Evolutionary conservation across 2,888 invertebrate species (phyloP).

Genomic region (Caenorhabditis drosophilae): DNA sequence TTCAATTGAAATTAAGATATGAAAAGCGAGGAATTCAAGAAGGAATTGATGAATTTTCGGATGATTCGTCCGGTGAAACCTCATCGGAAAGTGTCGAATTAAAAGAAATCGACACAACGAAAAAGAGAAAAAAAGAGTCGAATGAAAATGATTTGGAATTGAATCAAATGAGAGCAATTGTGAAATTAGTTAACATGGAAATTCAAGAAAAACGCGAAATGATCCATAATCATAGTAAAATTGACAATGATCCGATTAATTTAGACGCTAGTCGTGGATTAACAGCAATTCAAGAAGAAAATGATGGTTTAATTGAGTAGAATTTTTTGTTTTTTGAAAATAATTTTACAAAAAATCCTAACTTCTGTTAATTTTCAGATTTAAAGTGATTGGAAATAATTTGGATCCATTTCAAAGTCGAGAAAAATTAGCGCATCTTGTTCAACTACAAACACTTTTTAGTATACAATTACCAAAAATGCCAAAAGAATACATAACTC

Average conservation of each 20-base stretch:
- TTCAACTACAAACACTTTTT: slow-evolving; percentile 71
- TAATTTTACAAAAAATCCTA: no score
- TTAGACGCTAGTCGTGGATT: slow-evolving; percentile 19
- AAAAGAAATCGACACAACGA: no score
- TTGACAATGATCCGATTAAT: slow-evolving; percentile 16
- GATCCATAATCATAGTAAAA: background rate
- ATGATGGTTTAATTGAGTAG: slow-evolving; percentile 38
- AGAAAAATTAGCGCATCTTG: slow-evolving; percentile 58
- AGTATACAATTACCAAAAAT: slow-evolving; percentile 93
- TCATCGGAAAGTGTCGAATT: no score
- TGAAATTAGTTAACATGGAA: slow-evolving; percentile 7
- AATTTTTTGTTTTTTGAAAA: no score
- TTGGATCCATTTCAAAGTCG: slow-evolving; percentile 75
- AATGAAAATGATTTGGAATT: no score
- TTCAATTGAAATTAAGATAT: no score
- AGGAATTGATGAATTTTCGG: no score
- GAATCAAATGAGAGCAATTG: slow-evolving; percentile 4
- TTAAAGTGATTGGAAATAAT: slow-evolving; percentile 89
- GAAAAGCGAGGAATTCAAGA: no score
- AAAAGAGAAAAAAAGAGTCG: no score
- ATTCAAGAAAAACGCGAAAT: background rate
- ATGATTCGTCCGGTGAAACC: no score
- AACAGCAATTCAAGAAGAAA: slow-evolving; percentile 40
- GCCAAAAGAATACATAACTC: slow-evolving; percentile 89
- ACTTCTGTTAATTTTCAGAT: slow-evolving; percentile 17